These are phyloP conservation scores for Rotaria magnacalcarata DNA, from an alignment of 2,888 invertebrate genomes.

Conservation along the genomic window DNA sequence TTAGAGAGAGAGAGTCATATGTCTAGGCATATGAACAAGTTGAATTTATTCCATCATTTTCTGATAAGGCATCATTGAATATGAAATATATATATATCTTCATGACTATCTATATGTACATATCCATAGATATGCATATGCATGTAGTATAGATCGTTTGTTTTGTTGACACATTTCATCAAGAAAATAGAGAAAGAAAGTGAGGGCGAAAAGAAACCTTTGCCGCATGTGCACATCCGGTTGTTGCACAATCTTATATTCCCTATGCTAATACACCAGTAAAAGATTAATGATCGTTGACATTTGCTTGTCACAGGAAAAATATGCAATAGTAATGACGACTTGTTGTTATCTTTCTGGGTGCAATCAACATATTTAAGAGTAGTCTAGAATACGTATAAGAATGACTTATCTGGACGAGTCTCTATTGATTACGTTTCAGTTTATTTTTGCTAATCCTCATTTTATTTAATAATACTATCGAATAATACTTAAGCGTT, in stretches of 20 bases:
- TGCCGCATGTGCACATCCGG: neutral
- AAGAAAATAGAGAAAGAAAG: neutral
- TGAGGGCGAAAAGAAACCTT: neutral
- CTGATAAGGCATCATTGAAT: neutral
- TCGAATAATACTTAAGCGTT: neutral
- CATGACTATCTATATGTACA: neutral
- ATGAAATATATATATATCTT: neutral
- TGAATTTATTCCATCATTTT: neutral
- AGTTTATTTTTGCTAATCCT: no score
- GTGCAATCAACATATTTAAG: neutral
- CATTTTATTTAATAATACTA: neutral
- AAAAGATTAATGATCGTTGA: constrained; percentile 26
- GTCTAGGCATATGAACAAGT: neutral
- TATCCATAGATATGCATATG: neutral
- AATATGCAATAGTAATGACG: neutral
- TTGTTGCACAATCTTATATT: neutral
- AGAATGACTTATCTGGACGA: neutral
- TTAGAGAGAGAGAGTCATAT: neutral
- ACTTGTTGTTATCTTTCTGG: neutral
- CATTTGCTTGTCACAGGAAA: neutral
- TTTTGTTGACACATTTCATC: constrained; percentile 10
- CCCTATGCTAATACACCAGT: neutral
- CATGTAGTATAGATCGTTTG: neutral
- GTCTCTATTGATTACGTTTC: neutral
- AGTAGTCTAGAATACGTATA: neutral